Evolutionary conservation across 1,140 invertebrate species (phyloP), one percentile per base, ranked within the genome.

Genomic region (Papilio polyxenes): DNA sequence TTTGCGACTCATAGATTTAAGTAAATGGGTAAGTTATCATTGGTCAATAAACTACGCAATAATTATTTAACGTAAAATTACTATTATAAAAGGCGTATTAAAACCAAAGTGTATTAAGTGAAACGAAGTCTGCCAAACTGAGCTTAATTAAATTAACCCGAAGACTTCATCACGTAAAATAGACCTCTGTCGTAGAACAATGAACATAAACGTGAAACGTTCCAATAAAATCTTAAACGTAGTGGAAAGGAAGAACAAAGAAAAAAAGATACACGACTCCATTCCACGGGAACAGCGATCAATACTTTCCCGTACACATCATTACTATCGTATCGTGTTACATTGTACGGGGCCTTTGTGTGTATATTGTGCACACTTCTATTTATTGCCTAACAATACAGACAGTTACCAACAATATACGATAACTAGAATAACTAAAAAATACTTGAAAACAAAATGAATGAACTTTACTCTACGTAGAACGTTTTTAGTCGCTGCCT

Each of bases 311-410:
- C 20, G 48, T 76, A 17, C 75, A n/a, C 40, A 76, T 20, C n/a
- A 76, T 76, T 17, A 56, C 23, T 77, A 77, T 53, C 23, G 23
- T 49, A 77, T 72, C 65, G 20, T 77, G n/a, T 77, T 77, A 77
- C 44, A 23, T 15, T 49, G 40, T 40, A 23, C 7, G 48, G 9
- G 37, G 37, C 44, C 40, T 48, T 75, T 44, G 44, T 44, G 40
- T 49, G 10, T 65, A 65, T 65, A 31, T 65, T 65, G 23, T 65
- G 13, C 23, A 65, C 62, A 65, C 62, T 65, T 65, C 3, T 65
- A 31, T 65, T 65, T 65, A 65, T 65, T 65, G 62, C 23, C 62
- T 23, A 59, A 7, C n/a, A 59, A 59, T 20, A 59, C 56, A 59
- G 0, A 44, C 1, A 44, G 56, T n/a, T n/a, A n/a, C 7, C 17